A percentile compares a stretch with the other conserved stretches of the same genome.
Evolutionary conservation across 2,888 invertebrate genomes (phyloP).

Genomic region (Drosophila kambysellisi): DNA sequence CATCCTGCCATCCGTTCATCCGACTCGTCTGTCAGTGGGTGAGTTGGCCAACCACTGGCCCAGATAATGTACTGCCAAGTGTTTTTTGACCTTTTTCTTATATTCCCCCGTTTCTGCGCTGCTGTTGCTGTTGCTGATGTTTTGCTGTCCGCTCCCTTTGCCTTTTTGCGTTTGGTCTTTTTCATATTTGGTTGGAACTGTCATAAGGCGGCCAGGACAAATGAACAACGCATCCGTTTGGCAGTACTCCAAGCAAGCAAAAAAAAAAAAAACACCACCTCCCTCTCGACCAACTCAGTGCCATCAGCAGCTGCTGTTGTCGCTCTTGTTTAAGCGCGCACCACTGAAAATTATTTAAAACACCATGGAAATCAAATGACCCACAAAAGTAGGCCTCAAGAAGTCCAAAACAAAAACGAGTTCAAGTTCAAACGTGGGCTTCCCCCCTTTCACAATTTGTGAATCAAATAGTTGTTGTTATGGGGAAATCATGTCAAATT

Average conservation of each 20-base stretch:
- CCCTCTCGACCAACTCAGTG: conserved; percentile 28
- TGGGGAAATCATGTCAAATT: conserved; percentile 11
- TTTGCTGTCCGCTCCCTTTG: conserved; percentile 27
- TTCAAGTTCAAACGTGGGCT: conserved; percentile 58
- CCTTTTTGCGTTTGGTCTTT: conserved; percentile 44
- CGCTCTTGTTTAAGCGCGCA: conserved; percentile 37
- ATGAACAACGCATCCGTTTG: conserved; percentile 48
- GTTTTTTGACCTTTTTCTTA: conserved; percentile 72
- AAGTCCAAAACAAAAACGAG: conserved; percentile 23
- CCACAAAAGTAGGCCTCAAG: conserved; percentile 26
- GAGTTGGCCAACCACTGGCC: conserved; percentile 67
- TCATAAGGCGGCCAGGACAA: conserved; percentile 46
- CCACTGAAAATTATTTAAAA: conserved; percentile 58
- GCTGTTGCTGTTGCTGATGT: conserved; percentile 25
- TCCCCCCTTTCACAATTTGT: neutral
- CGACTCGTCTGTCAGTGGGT: conserved; percentile 41
- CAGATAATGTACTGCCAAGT: conserved; percentile 79
- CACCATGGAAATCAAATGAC: conserved; percentile 64
- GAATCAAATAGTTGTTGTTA: neutral
- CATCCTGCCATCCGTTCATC: conserved; percentile 11
- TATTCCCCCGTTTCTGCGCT: conserved; percentile 12
- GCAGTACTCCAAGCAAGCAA: conserved; percentile 39
- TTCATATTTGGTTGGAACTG: conserved; percentile 56
- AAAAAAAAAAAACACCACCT: neutral
- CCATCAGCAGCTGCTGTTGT: conserved; percentile 51